phyloP scores from a whole-genome alignment of 2,888 invertebrate species.

The Neria commutata region DNA sequence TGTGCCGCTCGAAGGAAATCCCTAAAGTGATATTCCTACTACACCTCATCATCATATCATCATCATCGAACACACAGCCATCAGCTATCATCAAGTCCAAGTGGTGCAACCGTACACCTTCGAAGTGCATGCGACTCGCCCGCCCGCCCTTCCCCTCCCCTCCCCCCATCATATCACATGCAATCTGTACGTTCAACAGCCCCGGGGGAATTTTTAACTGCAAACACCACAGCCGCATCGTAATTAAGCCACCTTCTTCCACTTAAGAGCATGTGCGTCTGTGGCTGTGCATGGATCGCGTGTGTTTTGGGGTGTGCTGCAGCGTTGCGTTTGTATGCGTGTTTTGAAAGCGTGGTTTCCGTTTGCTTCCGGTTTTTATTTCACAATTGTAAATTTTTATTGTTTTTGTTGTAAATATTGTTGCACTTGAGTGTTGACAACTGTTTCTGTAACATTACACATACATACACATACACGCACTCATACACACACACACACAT shows the following conservation, averaged over 20 bases:
- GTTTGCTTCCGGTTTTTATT: conserved; percentile 51
- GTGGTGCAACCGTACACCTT: conserved; percentile 20
- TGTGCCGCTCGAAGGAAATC: no score
- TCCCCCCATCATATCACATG: background rate
- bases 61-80: no score
- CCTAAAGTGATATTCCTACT: no score
- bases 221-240: conserved; percentile 5
- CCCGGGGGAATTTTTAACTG: conserved; percentile 22
- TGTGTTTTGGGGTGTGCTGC: conserved; percentile 13
- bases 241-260: conserved; percentile 19
- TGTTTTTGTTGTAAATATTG: conserved; percentile 15
- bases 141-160: conserved; percentile 5
- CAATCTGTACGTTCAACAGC: background rate
- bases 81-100: no score
- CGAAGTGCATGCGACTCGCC: conserved; percentile 14
- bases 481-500: background rate
- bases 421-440: conserved; percentile 36
- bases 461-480: background rate
- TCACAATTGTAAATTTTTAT: conserved; percentile 37
- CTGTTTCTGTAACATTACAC: conserved; percentile 13
- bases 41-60: no score
- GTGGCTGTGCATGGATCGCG: conserved; percentile 18
- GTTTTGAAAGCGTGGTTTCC: conserved; percentile 41
- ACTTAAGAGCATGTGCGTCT: background rate
- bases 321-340: conserved; percentile 34